These are phyloP conservation scores for Passer montanus DNA, from an alignment of 2,113 vertebrate species.

Conservation along the genomic window DNA sequence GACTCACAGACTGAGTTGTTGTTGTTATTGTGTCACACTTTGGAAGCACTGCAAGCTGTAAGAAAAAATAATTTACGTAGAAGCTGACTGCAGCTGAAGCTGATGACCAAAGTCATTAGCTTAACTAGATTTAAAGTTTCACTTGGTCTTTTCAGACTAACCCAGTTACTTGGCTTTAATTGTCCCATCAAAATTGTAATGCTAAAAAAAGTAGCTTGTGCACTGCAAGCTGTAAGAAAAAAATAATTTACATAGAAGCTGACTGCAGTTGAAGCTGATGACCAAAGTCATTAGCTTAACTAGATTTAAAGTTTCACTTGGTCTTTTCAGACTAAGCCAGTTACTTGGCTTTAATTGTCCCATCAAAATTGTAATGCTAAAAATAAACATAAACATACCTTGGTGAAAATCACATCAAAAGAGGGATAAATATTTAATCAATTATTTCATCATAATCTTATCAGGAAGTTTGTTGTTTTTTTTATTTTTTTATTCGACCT, in stretches of 20 bases:
- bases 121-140: not conserved
- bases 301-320: not conserved
- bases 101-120: not conserved
- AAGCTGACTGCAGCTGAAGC: not conserved
- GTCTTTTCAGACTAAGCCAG: not conserved
- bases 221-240: not conserved
- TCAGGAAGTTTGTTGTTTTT: not conserved
- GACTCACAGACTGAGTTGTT: not conserved
- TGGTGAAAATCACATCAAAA: not conserved
- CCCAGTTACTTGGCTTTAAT: too few species aligned
- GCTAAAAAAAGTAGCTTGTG: too few species aligned
- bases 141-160: not conserved
- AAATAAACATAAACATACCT: not conserved
- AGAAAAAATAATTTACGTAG: not conserved
- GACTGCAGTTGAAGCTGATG: not conserved
- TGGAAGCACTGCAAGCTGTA: not conserved
- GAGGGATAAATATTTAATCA: not conserved
- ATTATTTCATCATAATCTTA: not conserved
- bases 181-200: not conserved
- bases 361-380: not conserved
- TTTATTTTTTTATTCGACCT: not conserved
- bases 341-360: constrained; percentile 4
- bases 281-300: not conserved
- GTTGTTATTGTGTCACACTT: not conserved
- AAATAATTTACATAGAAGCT: not conserved